These are phyloP conservation scores for Nemotelus pantherinus DNA, from an alignment of 2,888 invertebrate species.

Conservation along the genomic window DNA sequence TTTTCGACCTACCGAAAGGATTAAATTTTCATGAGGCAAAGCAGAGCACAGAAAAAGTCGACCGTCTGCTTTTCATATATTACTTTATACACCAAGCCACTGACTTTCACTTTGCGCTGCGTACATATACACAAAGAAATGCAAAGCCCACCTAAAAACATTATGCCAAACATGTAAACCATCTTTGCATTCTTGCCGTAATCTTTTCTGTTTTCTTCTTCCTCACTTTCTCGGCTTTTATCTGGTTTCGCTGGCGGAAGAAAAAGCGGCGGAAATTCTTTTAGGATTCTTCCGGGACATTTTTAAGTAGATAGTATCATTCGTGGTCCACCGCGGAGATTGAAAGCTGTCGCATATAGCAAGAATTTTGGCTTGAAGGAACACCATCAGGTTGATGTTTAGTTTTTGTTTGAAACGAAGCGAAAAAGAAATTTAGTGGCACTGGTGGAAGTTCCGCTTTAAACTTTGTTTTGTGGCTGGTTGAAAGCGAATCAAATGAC, in stretches of 20 bases:
- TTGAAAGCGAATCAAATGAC: no score
- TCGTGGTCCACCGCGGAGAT: no score
- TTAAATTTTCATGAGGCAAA: conserved; percentile 38
- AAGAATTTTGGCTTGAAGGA: no score
- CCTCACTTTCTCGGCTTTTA: background rate
- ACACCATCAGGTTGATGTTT: no score
- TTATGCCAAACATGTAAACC: conserved; percentile 16
- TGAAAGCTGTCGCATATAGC: no score
- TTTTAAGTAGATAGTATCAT: background rate
- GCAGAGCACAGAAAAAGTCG: background rate
- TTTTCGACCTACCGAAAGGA: conserved; percentile 18
- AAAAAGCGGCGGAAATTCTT: conserved; percentile 22
- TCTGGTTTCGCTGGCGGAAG: background rate
- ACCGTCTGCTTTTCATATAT: background rate
- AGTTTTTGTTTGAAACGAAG: no score
- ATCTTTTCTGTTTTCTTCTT: background rate
- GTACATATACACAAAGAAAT: background rate
- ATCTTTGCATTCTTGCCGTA: conserved; percentile 1
- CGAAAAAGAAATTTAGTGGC: no score
- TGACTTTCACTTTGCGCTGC: background rate
- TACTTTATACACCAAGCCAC: background rate
- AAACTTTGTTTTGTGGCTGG: no score
- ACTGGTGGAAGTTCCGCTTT: no score
- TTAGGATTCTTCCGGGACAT: conserved; percentile 21
- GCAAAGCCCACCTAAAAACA: conserved; percentile 3